Conservation (phyloP, 30 jellyfish, hydroid and myxozoan species). For the Morbakka virulenta region DNA sequence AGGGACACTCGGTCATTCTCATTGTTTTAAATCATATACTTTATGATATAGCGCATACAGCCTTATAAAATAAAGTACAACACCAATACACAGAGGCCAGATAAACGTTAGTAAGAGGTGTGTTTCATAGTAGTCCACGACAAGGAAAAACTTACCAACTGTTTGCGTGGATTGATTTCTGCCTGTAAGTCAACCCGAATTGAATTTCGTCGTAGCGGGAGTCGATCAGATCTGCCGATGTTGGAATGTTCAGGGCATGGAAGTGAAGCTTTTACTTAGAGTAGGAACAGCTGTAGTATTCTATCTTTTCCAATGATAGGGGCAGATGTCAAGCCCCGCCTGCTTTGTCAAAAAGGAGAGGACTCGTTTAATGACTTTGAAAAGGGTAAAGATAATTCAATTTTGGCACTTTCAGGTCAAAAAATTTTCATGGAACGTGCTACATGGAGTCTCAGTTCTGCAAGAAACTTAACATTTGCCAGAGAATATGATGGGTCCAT, state of each 20-base stretch:
- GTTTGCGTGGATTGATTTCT: background rate
- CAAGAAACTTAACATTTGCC: no score
- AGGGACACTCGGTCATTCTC: background rate
- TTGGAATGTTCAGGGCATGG: background rate
- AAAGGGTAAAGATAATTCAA: no score
- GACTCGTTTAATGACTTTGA: no score
- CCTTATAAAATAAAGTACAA: background rate
- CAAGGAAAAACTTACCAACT: background rate
- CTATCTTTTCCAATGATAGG: background rate
- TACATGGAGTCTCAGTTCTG: no score
- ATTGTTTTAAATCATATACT: background rate
- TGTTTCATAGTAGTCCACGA: background rate
- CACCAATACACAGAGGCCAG: background rate
- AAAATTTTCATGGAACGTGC: no score
- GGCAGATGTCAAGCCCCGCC: background rate
- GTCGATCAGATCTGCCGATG: background rate
- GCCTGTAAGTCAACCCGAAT: background rate
- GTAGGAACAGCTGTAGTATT: background rate
- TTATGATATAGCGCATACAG: background rate
- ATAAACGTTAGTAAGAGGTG: background rate
- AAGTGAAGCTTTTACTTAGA: background rate
- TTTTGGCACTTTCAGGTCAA: no score
- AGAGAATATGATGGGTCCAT: no score
- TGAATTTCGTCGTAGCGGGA: background rate
- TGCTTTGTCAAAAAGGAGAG: background rate